phyloP scores from a whole-genome alignment of 1,140 invertebrate species.

The Forficula auricularia region DNA sequence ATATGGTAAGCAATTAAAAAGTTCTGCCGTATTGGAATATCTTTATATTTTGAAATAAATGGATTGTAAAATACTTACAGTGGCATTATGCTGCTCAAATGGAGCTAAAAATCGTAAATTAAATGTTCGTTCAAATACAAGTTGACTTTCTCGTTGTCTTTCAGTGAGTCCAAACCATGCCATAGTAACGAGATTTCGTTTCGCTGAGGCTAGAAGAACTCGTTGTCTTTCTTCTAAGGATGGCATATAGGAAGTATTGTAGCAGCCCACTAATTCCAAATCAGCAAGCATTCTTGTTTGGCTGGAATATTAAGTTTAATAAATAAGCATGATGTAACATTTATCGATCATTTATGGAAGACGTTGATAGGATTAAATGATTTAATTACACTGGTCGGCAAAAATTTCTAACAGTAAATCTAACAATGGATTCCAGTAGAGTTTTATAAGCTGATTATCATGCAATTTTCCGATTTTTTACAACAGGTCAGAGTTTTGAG shows the following conservation, averaged over 20 bases:
- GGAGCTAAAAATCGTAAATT: slow-evolving; percentile 73
- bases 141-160: slow-evolving; percentile 84
- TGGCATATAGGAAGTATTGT: slow-evolving; percentile 64
- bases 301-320: slow-evolving; percentile 24
- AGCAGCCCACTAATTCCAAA: slow-evolving; percentile 84
- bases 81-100: slow-evolving; percentile 80
- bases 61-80: no score
- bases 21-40: no score
- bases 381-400: no score
- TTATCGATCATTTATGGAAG: not conserved
- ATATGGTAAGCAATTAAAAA: no score
- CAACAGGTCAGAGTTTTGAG: no score
- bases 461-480: no score
- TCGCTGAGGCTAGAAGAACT: slow-evolving; percentile 82
- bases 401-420: no score
- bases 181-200: slow-evolving; percentile 84
- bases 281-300: slow-evolving; percentile 96
- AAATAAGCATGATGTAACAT: not conserved
- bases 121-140: slow-evolving; percentile 95
- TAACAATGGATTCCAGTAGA: no score
- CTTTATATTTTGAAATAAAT: no score
- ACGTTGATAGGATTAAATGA: not conserved
- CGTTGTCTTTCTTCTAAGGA: slow-evolving; percentile 44
- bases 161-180: slow-evolving; percentile 95
- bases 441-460: no score